Evolutionary conservation across 2,113 vertebrate genomes (phyloP), one percentile per base, ranked within the genome.

Genomic region (Manacus vitellinus): DNA sequence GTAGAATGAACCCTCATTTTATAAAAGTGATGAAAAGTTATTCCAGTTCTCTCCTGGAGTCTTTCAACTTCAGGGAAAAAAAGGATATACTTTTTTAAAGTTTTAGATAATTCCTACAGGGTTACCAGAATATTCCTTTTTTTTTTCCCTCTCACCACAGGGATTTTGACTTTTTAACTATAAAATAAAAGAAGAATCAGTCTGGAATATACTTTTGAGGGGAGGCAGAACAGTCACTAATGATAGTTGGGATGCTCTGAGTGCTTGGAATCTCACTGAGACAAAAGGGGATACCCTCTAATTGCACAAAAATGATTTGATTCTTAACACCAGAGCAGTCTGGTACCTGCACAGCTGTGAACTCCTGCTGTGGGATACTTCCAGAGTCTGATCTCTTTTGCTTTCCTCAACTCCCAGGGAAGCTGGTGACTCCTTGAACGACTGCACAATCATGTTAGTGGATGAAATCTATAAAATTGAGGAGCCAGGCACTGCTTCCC

Each of bases 391-490:
- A 76, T n/a, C 37, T 76, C 14, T 54, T 4, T 6, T 78, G 20
- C 37, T 63, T 47, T 44, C 39, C 6, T 59, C 30, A n/a, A 20
- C 49, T 59, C 58, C 8, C 47, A 99, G 99, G 70, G 98, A 98
- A 9, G 98, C 98, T 24, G 99, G 98, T 10, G 98, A 99, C 84
- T 98, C 99, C 51, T 96, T 99, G 56, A 99, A 99, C 2, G 98
- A 99, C 95, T 99, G 99, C 81, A 98, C 97, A 14, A 99, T 99
- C 90, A 94, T 97, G n/a, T 98, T 99, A 35, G 98, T 99, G 94
- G 99, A 98, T 23, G 99, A 99, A 87, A 99, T 99, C 65, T 99
- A 99, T 96, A 99, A 99, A 97, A 99, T 99, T 4, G 99, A 99
- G 92, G 98, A 98, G 49, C 97, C 98, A 2, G 99, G 99, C 17